Conservation (phyloP, 2,113 vertebrate species). For the Oenanthe melanoleuca region DNA sequence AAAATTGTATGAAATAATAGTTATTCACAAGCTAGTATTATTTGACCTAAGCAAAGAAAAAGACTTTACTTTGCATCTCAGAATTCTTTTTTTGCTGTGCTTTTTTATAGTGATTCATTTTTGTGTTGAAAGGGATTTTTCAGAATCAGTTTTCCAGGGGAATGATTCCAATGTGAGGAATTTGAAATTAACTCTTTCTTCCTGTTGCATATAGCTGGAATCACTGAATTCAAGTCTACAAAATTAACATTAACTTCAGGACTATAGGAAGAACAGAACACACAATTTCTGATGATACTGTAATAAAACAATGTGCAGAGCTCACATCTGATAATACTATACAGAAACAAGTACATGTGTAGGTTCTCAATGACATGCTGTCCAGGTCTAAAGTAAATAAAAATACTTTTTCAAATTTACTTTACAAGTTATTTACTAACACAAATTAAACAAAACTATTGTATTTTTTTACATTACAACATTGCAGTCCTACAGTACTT, state of each 20-base stretch:
- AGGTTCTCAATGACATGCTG: fast-evolving
- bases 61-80: background rate
- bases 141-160: background rate
- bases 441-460: background rate
- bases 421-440: background rate
- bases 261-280: background rate
- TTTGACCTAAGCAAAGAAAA: conserved; percentile 8
- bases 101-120: background rate
- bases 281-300: background rate
- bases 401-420: background rate
- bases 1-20: conserved; percentile 40
- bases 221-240: background rate
- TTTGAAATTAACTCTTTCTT: background rate
- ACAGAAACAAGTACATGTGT: background rate
- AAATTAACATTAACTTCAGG: background rate
- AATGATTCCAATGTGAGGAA: background rate
- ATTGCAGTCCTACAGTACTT: no score
- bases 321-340: background rate
- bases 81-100: background rate
- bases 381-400: background rate
- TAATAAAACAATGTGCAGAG: background rate
- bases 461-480: background rate
- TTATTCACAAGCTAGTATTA: conserved; percentile 6
- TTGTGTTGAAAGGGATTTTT: background rate
- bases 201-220: background rate